phyloP scores from a whole-genome alignment of 2,797 vertebrate genomes.

The Podarcis siculus region DNA sequence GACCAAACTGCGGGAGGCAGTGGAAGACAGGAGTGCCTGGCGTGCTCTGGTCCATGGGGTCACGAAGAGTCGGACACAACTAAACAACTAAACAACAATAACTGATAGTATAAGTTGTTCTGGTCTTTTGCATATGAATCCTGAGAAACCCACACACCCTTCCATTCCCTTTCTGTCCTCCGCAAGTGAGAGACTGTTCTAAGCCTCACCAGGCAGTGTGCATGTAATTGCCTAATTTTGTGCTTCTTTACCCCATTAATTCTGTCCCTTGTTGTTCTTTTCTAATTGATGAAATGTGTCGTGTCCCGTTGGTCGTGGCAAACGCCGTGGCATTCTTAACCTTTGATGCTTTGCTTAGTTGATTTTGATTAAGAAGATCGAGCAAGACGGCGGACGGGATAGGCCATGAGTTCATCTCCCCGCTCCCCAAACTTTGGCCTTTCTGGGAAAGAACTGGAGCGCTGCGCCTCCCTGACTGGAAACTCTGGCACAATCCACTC shows the following conservation, averaged over 20 bases:
- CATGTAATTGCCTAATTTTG: constrained; percentile 66
- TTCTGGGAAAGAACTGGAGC: constrained; percentile 53
- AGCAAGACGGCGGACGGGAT: constrained; percentile 41
- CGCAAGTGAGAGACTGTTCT: constrained; percentile 46
- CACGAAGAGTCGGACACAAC: no score
- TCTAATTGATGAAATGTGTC: constrained; percentile 66
- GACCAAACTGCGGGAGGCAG: no score
- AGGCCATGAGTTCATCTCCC: constrained; percentile 51
- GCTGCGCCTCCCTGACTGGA: constrained; percentile 28
- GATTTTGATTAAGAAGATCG: constrained; percentile 63
- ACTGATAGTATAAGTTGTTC: no score
- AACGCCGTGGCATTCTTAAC: constrained; percentile 53
- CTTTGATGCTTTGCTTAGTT: constrained; percentile 67
- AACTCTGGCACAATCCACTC: background rate
- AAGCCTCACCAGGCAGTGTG: constrained; percentile 58
- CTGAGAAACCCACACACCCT: constrained; percentile 44
- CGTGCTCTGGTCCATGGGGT: no score
- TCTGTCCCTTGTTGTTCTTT: constrained; percentile 65
- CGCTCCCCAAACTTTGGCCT: constrained; percentile 45
- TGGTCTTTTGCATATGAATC: background rate
- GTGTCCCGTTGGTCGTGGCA: constrained; percentile 61
- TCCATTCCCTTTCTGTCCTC: constrained; percentile 24
- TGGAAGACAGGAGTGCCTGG: no score
- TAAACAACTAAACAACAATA: no score
- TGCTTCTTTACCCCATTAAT: constrained; percentile 68